Percentiles rank a stretch among this genome's conserved stretches.
phyloP scores from a whole-genome alignment of 2,888 invertebrate genomes.

The Acanthosepion pharaonis region DNA sequence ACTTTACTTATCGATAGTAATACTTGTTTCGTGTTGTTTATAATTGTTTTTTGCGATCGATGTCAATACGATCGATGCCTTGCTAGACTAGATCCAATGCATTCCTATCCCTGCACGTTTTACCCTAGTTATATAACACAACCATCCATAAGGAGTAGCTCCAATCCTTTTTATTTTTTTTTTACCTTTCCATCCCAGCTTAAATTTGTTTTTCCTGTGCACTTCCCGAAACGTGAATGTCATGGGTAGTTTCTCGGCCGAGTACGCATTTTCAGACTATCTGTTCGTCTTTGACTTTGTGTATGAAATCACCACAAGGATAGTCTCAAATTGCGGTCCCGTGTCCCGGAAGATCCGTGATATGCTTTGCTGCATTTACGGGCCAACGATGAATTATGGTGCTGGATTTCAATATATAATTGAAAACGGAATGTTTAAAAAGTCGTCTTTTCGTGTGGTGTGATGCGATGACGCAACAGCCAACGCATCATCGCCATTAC shows the following conservation, averaged over 20 bases:
- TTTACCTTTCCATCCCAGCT: neutral
- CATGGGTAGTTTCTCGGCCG: neutral
- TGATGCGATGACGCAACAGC: neutral
- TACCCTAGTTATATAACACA: neutral
- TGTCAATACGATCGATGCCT: neutral
- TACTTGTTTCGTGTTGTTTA: neutral
- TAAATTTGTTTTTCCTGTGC: neutral
- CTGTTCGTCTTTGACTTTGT: neutral
- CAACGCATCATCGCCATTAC: neutral
- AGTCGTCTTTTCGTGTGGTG: neutral
- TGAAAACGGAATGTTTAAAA: neutral
- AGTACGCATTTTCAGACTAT: neutral
- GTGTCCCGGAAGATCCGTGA: neutral
- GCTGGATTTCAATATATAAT: neutral
- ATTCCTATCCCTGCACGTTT: neutral
- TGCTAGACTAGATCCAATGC: neutral
- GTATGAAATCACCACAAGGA: neutral
- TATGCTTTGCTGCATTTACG: constrained; percentile 12
- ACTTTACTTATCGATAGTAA: no score
- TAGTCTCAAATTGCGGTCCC: neutral
- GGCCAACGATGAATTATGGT: constrained; percentile 8
- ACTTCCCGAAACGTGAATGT: neutral
- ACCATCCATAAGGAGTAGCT: neutral
- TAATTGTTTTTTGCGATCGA: no score
- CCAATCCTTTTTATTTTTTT: neutral